Percentiles rank a stretch among this genome's conserved stretches.
Conservation (phyloP, 2,888 invertebrate species). For the Globia sparganii region DNA sequence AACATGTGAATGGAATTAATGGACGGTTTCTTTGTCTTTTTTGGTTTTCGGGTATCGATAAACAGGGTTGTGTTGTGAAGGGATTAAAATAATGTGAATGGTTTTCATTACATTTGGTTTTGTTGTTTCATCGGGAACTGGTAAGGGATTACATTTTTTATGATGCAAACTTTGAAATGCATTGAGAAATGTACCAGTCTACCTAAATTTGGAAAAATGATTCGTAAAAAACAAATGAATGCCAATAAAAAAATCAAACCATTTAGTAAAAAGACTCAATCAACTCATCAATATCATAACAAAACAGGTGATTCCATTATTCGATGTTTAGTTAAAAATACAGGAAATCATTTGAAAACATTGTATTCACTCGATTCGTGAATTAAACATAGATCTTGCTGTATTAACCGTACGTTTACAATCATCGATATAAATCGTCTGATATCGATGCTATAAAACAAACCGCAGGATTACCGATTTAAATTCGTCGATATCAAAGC, state of each 20-base stretch:
- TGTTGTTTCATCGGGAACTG: neutral
- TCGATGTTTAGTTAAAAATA: conserved; percentile 13
- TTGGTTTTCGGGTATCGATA: conserved; percentile 45
- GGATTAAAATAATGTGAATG: conserved; percentile 26
- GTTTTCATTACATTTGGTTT: conserved; percentile 4
- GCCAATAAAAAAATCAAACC: neutral
- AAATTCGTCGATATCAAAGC: conserved; percentile 87
- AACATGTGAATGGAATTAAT: conserved; percentile 78
- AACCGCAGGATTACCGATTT: conserved; percentile 88
- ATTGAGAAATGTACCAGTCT: neutral
- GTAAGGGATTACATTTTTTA: neutral
- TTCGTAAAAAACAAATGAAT: neutral
- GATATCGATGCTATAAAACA: conserved; percentile 87
- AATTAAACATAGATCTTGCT: conserved; percentile 77
- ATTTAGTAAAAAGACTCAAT: conserved; percentile 14
- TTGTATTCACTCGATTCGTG: conserved; percentile 69
- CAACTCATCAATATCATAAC: conserved; percentile 7
- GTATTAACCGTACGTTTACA: conserved; percentile 76
- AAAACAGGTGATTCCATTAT: conserved; percentile 10
- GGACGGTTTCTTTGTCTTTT: conserved; percentile 49
- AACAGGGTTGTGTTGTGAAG: conserved; percentile 37
- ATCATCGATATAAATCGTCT: conserved; percentile 82
- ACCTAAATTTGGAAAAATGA: neutral
- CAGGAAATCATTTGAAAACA: conserved; percentile 25
- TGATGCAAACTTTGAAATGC: neutral